phyloP scores from a whole-genome alignment of 2,113 vertebrate species.

The Mormyrus iriodes region DNA sequence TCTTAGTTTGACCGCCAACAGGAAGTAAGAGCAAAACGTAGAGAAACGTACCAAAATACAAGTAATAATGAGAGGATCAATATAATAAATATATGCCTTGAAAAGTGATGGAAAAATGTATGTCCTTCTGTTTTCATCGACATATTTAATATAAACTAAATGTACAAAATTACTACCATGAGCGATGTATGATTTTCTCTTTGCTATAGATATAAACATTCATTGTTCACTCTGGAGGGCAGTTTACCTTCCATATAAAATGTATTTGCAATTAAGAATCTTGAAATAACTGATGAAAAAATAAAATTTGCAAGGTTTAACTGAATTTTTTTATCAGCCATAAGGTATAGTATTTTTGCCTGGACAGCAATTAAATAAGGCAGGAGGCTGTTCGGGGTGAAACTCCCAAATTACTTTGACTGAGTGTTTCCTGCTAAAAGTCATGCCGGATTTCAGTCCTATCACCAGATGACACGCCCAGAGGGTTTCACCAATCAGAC shows the following conservation, averaged over 20 bases:
- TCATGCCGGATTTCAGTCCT: background rate
- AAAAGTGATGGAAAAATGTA: background rate
- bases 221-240: background rate
- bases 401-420: background rate
- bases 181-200: background rate
- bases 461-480: background rate
- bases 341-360: background rate
- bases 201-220: background rate
- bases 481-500: background rate
- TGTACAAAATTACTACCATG: background rate
- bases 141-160: background rate
- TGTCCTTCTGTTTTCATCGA: background rate
- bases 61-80: background rate
- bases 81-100: background rate
- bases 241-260: background rate
- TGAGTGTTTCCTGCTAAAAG: background rate
- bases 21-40: background rate
- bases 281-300: background rate
- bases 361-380: background rate
- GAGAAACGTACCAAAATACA: background rate
- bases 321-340: background rate
- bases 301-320: background rate
- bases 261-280: background rate
- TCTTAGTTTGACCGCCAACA: background rate
- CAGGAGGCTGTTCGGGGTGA: background rate